Evolutionary conservation across 1,140 invertebrate genomes (phyloP).

Genomic region (Drosophila parabipectinata): DNA sequence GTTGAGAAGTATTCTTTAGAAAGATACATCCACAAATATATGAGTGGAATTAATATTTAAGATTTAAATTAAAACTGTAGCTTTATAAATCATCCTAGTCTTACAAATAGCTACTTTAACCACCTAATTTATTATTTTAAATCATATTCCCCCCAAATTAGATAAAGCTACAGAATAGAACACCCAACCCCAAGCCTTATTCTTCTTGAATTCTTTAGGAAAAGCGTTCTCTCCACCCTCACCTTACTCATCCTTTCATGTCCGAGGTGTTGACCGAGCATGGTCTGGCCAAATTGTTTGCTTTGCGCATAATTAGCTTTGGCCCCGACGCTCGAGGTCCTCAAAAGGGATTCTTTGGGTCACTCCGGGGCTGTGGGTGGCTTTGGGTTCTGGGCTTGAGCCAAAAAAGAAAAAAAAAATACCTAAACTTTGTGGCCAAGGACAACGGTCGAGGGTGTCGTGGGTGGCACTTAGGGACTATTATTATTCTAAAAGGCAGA

Average conservation of each 20-base stretch:
- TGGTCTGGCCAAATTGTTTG: constrained; percentile 65
- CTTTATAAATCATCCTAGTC: not conserved
- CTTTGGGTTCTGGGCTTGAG: constrained; percentile 24
- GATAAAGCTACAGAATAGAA: not conserved
- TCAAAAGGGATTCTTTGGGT: constrained; percentile 27
- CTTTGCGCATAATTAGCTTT: constrained; percentile 70
- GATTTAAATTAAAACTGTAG: not conserved
- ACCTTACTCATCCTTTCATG: not conserved
- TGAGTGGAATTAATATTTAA: not conserved
- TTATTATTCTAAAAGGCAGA: constrained; percentile 51
- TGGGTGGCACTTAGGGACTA: constrained; percentile 26
- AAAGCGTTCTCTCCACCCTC: not conserved
- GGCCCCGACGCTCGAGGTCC: constrained; percentile 5
- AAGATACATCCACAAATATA: not conserved
- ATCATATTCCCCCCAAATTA: not conserved
- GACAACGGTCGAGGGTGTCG: constrained; percentile 26
- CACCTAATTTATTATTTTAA: not conserved
- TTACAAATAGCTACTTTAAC: too few species aligned
- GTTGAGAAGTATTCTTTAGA: too few species aligned
- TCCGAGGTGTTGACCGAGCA: constrained; percentile 68
- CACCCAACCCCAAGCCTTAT: too few species aligned
- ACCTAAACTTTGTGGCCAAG: constrained; percentile 30
- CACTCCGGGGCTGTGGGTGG: constrained; percentile 7
- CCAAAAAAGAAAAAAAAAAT: constrained; percentile 17
- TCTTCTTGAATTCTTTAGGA: too few species aligned